A percentile compares a stretch with the other conserved stretches of the same genome.
These are phyloP conservation scores for Lasioglossum villosulum DNA, from an alignment of 2,888 invertebrate genomes.

Conservation along the genomic window DNA sequence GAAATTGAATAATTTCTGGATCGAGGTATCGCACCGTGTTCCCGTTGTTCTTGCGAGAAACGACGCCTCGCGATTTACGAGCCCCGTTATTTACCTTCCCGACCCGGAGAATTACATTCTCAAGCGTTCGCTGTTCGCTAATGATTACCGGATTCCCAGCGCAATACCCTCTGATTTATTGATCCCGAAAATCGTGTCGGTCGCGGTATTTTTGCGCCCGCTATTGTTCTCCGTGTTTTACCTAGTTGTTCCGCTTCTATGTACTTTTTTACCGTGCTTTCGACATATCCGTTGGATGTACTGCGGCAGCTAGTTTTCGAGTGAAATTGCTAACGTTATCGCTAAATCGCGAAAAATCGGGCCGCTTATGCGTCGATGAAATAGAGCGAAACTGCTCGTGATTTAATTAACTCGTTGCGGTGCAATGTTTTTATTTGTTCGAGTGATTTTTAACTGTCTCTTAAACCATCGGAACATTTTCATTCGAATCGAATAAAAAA, in stretches of 20 bases:
- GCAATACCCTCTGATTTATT: conserved; percentile 27
- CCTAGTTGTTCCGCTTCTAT: not conserved
- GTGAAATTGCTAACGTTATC: not conserved
- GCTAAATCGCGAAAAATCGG: not conserved
- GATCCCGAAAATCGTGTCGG: conserved; percentile 13
- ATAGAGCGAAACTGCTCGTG: not conserved
- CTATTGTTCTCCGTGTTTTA: not conserved
- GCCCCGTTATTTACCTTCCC: conserved; percentile 24
- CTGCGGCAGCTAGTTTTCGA: not conserved
- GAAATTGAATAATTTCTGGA: conserved; percentile 60
- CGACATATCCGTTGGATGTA: not conserved
- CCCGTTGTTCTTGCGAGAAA: conserved; percentile 42
- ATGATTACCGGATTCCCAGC: conserved; percentile 25
- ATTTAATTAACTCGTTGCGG: not conserved
- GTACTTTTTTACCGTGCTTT: not conserved
- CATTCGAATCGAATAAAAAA: too few species aligned
- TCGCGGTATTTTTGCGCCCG: not conserved
- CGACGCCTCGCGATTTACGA: conserved; percentile 42
- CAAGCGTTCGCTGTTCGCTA: conserved; percentile 28
- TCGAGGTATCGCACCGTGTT: conserved; percentile 32
- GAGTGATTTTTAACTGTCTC: too few species aligned
- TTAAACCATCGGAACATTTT: too few species aligned
- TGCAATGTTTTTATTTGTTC: too few species aligned
- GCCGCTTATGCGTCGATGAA: not conserved
- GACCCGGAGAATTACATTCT: conserved; percentile 28